Percentiles rank a stretch among this genome's conserved stretches.
Conservation (phyloP, 2,113 vertebrate genomes). For the Tauraco erythrolophus region DNA sequence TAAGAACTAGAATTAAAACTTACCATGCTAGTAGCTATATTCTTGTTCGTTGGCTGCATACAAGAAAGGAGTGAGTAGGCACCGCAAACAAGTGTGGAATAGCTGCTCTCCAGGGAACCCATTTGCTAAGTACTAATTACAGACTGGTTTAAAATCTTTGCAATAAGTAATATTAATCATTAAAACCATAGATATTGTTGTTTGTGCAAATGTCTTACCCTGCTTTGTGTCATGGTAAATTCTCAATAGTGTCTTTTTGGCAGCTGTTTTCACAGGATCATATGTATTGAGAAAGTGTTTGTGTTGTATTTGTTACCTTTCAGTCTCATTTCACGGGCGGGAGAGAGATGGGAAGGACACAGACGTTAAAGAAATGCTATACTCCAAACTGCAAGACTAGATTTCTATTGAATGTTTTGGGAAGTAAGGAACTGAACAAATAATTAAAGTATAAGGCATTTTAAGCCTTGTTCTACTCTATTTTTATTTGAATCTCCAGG, state of each 20-base stretch:
- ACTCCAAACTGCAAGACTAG: neutral
- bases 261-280: neutral
- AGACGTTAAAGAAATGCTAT: neutral
- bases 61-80: neutral
- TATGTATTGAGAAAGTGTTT: neutral
- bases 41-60: neutral
- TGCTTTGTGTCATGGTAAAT: neutral
- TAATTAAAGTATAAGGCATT: neutral
- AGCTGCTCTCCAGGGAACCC: neutral
- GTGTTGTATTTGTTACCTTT: neutral
- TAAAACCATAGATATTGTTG: neutral
- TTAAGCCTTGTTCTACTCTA: neutral
- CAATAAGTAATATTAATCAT: neutral
- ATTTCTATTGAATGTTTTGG: neutral
- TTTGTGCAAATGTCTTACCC: neutral
- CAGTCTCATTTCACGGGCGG: neutral
- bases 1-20: neutral
- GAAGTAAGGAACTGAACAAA: neutral
- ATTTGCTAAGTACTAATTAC: neutral
- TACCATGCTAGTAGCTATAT: neutral
- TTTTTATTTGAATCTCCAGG: neutral
- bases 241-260: neutral
- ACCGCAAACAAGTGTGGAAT: neutral
- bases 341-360: neutral
- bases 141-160: neutral